Conservation (phyloP, 1,140 invertebrate species). For the Metaphire vulgaris region DNA sequence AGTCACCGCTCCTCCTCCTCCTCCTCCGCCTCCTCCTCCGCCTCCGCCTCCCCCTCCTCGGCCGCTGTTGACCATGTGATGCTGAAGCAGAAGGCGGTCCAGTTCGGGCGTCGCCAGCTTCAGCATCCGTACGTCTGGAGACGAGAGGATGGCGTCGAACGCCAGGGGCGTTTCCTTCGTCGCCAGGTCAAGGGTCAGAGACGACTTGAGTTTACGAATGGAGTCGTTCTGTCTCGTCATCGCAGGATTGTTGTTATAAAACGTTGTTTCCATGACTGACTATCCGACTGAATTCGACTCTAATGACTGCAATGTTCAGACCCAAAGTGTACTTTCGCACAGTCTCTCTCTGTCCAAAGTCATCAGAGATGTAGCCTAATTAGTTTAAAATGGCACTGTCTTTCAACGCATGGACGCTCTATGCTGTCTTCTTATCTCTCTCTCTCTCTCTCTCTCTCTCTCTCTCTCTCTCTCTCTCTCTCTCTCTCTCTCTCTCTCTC, state of each 20-base stretch:
- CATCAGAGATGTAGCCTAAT: no score
- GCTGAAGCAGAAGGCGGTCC: constrained; percentile 6
- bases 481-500: no score
- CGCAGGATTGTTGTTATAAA: background rate
- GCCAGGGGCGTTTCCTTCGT: background rate
- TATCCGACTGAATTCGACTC: no score
- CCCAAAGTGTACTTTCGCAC: no score
- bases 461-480: no score
- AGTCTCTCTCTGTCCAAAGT: no score
- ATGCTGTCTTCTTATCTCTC: no score
- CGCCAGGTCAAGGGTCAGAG: background rate
- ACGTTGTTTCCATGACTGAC: background rate
- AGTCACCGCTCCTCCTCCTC: background rate
- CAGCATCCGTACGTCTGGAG: constrained; percentile 10
- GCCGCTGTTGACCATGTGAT: background rate
- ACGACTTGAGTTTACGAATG: background rate
- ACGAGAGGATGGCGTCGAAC: background rate
- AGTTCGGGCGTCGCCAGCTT: constrained; percentile 14
- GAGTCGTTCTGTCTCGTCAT: background rate
- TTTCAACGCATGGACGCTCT: no score
- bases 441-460: no score
- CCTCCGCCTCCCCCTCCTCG: background rate
- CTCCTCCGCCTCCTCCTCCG: background rate
- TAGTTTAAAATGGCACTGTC: no score
- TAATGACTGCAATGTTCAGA: no score